Base-by-base conservation (phyloP, 2,797 vertebrate genomes). In the Luscinia megarhynchos region DNA sequence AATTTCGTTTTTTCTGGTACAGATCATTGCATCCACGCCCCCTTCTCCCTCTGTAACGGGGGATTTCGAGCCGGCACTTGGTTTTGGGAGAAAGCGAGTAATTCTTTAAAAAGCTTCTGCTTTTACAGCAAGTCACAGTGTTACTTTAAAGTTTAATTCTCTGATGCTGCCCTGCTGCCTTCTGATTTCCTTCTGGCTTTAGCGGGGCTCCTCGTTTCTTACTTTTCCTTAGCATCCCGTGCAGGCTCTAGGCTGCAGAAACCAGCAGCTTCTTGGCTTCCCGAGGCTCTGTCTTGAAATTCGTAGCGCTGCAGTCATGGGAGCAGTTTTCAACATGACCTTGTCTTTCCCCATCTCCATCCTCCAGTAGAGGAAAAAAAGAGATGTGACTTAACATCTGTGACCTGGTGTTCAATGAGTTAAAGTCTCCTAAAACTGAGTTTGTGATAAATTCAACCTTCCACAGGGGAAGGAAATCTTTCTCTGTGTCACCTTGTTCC, bases 21-120 rank as follows among this genome's bases (percentile, higher is more conserved):
- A 27, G 3, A 3, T 32, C 9, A 0, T 12, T 17, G 14, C 3
- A 26, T 82, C 15, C 0, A 2, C 0, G 1, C 7, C 1, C 7
- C 17, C 10, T 68, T 63, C 6, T 40, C 2, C 1, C 3, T 9
- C 8, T 24, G 11, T 0, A 6, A 4, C 0, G 2, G 4, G 10
- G 23, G 16, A 1, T 66, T 84, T 23, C 0, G 0, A 53, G 15
- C 6, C 23, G 2, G 6, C 5, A 3, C 3, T 17, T 55, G 0
- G 0, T 16, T 85, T n/a, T 4, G 3, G 11, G 18, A 34, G 9
- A 26, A 41, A 21, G 11, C 0, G 0, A 55, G 6, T 10, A 0
- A 2, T 7, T 58, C 14, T 41, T 12, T 2, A 1, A 23, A 53
- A 9, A 58, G 3, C 3, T 54, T 30, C 8, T 57, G 21, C 10